Base-by-base conservation (phyloP, 2,888 invertebrate genomes). In the Ichneumoninae sp. region DNA sequence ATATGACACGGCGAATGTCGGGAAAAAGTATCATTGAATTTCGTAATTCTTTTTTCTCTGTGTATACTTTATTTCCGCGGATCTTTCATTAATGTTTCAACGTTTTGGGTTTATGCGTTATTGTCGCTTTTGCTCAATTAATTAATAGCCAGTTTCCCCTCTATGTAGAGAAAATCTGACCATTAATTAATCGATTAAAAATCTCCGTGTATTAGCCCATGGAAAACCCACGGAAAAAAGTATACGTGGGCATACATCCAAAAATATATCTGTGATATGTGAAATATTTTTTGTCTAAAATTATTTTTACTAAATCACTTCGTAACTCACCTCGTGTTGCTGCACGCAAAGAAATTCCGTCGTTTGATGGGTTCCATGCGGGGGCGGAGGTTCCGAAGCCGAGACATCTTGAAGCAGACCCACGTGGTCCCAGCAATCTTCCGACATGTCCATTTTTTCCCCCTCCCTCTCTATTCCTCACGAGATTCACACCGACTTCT, bases 391-490 rank as follows among this genome's bases (percentile, higher is more conserved):
- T 71, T 92, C 92, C 86, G 91, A 66, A 79, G 87, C 88, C 87
- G 93, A 89, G 72, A 92, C 92, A 86, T 93, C 93, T 86, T 93
- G 93, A 47, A 93, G 91, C 68, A 93, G 90, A 62, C 93, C 92
- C 93, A 93, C 93, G 93, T 93, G 93, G 85, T 93, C 93, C 93
- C 93, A 93, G 83, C 93, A 93, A 86, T 93, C 93, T 81, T 93
- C 93, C 76, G 92, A 86, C 89, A 93, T 91, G 89, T 93, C 93
- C 93, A 93, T 93, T 44, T 77, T 77, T 75, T 69, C 66, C 70
- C 44, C 26, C 71, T 52, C 75, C 77, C 78, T 44, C 54, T 10
- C 30, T 72, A 68, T 62, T 77, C 60, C 52, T 36, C 33, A 33
- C 33, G 50, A 52, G 5, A 44, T 50, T 75, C 47, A 16, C 26